phyloP scores from a whole-genome alignment of 1,140 invertebrate species.

The Cyclargus thomasi region DNA sequence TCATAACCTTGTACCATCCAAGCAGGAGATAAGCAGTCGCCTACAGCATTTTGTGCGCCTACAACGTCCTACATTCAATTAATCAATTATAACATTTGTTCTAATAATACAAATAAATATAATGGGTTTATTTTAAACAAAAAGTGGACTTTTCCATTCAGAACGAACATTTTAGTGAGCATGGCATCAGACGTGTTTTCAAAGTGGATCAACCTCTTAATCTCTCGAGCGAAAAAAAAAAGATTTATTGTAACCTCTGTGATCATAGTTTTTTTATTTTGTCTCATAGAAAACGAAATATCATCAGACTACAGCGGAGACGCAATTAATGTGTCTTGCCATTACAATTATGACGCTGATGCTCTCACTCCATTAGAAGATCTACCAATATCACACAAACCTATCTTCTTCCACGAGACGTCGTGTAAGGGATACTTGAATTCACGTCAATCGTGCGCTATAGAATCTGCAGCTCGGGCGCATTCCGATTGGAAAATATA shows the following conservation, averaged over 20 bases:
- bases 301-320: neutral
- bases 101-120: no score
- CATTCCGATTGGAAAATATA: slow-evolving; percentile 74
- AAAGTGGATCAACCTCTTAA: neutral
- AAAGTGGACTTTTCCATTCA: no score
- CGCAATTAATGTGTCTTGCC: slow-evolving; percentile 31
- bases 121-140: no score
- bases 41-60: neutral
- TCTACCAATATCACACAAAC: slow-evolving; percentile 25
- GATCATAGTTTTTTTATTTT: neutral
- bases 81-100: no score
- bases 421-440: slow-evolving; percentile 66
- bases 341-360: slow-evolving; percentile 28
- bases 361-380: slow-evolving; percentile 28
- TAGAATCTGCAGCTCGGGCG: slow-evolving; percentile 77
- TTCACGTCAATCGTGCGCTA: slow-evolving; percentile 75
- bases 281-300: neutral
- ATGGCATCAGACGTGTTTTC: neutral
- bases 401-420: slow-evolving; percentile 78
- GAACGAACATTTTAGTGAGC: no score
- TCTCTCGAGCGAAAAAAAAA: neutral
- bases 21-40: neutral
- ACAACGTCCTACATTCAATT: no score
- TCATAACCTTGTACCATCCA: neutral
- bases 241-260: neutral